Evolutionary conservation across 2,888 invertebrate species (phyloP).

Genomic region (Tineola bisselliella): DNA sequence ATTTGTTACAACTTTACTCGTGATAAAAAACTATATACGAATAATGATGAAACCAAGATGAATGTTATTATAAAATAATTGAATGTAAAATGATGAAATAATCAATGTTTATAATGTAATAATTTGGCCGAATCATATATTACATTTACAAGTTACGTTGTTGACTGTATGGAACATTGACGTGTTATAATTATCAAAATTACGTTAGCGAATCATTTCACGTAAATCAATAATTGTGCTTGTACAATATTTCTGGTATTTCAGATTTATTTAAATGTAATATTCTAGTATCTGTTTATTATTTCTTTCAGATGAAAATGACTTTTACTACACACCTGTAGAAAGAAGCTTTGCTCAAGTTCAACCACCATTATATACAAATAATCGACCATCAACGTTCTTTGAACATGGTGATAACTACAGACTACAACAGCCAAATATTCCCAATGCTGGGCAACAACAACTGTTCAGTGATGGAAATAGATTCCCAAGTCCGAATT

Average conservation of each 20-base stretch:
- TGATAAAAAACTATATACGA: too few species aligned
- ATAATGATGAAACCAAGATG: neutral
- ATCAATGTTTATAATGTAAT: neutral
- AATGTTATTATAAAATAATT: neutral
- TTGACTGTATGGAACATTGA: neutral
- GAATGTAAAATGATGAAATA: neutral
- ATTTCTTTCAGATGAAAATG: slow-evolving; percentile 56
- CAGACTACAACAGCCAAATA: slow-evolving; percentile 22
- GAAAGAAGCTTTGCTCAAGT: slow-evolving; percentile 65
- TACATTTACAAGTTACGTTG: neutral
- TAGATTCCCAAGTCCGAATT: slow-evolving; percentile 54
- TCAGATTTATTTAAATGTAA: neutral
- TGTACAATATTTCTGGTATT: neutral
- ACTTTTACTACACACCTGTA: slow-evolving; percentile 57
- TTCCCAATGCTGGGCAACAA: slow-evolving; percentile 39
- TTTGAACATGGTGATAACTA: slow-evolving; percentile 49
- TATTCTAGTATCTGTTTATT: slow-evolving; percentile 15
- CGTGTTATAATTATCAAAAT: neutral
- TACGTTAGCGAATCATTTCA: neutral
- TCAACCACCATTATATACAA: slow-evolving; percentile 55
- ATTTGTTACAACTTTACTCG: too few species aligned
- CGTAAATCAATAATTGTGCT: neutral
- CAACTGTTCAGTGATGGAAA: slow-evolving; percentile 46
- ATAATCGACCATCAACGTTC: slow-evolving; percentile 43
- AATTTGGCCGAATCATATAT: neutral